These are phyloP conservation scores for Palaemon carinicauda DNA, from an alignment of 1,140 invertebrate species.

Conservation along the genomic window DNA sequence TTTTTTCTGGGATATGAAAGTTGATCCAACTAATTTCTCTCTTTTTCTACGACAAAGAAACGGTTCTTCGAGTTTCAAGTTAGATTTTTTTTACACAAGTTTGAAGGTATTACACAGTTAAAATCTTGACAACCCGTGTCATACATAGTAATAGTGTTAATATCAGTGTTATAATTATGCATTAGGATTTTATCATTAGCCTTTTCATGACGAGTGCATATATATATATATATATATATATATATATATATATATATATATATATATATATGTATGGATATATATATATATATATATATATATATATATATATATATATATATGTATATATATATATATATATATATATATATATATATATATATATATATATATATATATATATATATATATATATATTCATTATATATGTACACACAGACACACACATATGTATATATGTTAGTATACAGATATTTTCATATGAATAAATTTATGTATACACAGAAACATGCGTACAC, in stretches of 20 bases:
- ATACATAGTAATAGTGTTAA: too few species aligned
- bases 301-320: background rate
- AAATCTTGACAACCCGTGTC: too few species aligned
- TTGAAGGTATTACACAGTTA: too few species aligned
- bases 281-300: background rate
- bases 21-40: background rate
- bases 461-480: background rate
- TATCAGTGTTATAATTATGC: too few species aligned
- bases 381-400: background rate
- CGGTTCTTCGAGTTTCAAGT: background rate
- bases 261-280: background rate
- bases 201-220: too few species aligned
- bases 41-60: background rate
- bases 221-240: constrained; percentile 5
- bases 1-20: too few species aligned
- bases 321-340: background rate
- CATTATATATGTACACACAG: background rate
- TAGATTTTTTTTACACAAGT: too few species aligned
- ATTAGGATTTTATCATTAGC: too few species aligned
- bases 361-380: background rate
- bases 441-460: background rate
- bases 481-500: background rate
- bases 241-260: background rate
- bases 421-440: background rate
- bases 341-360: background rate